Evolutionary conservation across 2,113 vertebrate species (phyloP), one percentile per base, ranked within the genome.

Genomic region (Butastur rufipennis): DNA sequence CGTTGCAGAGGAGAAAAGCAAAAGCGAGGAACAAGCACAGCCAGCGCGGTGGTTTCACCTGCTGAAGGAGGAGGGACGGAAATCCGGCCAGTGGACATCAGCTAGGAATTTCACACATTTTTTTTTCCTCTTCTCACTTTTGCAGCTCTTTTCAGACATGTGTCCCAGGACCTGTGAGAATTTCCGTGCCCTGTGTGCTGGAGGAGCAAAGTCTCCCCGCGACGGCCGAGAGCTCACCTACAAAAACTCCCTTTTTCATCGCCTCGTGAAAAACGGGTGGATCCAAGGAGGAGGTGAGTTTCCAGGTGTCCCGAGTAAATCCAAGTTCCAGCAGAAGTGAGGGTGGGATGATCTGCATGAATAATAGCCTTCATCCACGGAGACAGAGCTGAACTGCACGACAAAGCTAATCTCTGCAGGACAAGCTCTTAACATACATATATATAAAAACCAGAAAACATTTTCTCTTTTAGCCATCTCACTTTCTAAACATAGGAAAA

Each of bases 111-210:
- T 66, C 72, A 83, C 19, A 63, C 1, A 0, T 11, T 45, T 93
- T 40, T 36, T 93, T 81, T 78, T 52, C 84, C 70, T 90, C 31
- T 38, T 81, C 68, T 73, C 9, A 1, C 91, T 48, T 95, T 95
- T 96, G 90, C 96, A 99, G 99, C 98, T 99, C 26, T 99, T 99
- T 97, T 98, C 98, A 71, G 99, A 99, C 18, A 8, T 82, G 8
- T 99, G 99, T 96, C 99, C 99, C 93, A 99, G 98, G 97, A 99
- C 99, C 26, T 99, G 98, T 94, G 94, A 95, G 94, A 99, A 99
- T 91, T 99, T 99, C 88, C 95, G 97, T 38, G 88, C 96, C 43
- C 93, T 99, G 83, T 99, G 99, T 34, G 97, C 97, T 6, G 99
- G 99, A 90, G 98, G 98, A 91, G 94, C 83, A 47, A 98, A 98